phyloP scores from a whole-genome alignment of 2,797 vertebrate genomes.

The Pseudochirops cupreus region DNA sequence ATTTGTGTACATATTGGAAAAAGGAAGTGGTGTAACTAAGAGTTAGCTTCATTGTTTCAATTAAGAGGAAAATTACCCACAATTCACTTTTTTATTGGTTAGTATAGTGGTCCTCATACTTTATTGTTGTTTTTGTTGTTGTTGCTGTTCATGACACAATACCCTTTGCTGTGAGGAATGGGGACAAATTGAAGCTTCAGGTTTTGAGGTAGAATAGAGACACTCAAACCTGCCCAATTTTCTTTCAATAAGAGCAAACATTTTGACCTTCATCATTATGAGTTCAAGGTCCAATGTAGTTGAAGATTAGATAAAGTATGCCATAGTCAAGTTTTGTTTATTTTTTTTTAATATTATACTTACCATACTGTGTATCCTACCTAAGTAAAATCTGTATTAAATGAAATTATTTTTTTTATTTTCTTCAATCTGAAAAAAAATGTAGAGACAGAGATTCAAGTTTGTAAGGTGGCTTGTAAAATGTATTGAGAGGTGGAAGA shows the following conservation, averaged over 20 bases:
- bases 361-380: background rate
- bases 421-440: background rate
- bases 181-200: no score
- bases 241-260: background rate
- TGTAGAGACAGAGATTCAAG: background rate
- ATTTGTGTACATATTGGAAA: background rate
- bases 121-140: no score
- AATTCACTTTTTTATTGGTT: no score
- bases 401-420: background rate
- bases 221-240: background rate
- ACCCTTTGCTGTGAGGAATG: no score
- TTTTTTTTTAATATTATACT: background rate
- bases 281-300: background rate
- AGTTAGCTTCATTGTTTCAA: background rate
- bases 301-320: background rate
- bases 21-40: background rate
- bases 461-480: background rate
- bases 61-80: background rate
- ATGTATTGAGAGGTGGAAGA: background rate
- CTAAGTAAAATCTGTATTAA: background rate
- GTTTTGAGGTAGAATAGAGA: background rate
- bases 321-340: background rate
- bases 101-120: no score
- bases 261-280: background rate
- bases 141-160: no score